Conservation (phyloP, 1,140 invertebrate genomes). For the Drosophila sucinea region DNA sequence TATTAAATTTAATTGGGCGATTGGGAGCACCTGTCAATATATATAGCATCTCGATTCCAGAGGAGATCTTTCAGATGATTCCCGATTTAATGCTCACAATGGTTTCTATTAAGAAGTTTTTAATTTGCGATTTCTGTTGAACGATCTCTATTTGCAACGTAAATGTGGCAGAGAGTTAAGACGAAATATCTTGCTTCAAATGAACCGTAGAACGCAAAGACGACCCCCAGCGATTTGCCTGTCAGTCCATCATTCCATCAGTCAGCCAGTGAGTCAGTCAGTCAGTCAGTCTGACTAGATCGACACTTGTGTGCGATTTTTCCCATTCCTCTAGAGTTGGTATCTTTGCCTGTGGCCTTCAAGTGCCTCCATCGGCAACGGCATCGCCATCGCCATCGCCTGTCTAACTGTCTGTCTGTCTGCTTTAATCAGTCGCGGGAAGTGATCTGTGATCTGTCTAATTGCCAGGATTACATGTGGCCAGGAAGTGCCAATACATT, state of each 20-base stretch:
- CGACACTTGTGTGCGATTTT: constrained; percentile 41
- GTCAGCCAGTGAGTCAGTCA: constrained; percentile 21
- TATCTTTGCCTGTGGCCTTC: constrained; percentile 37
- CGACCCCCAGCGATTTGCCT: constrained; percentile 64
- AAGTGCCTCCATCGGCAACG: constrained; percentile 4
- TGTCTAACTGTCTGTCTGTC: constrained; percentile 34
- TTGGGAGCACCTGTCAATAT: constrained; percentile 47
- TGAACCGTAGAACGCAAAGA: constrained; percentile 47
- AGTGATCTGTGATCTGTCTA: constrained; percentile 46
- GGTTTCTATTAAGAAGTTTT: too few relatives aligned
- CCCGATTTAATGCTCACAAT: too few relatives aligned
- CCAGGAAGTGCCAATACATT: constrained; percentile 53
- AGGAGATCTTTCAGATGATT: not conserved
- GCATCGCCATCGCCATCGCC: constrained; percentile 6
- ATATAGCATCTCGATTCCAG: constrained; percentile 29
- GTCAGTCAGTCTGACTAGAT: not conserved
- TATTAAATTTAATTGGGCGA: constrained; percentile 19
- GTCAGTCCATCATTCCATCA: too few relatives aligned
- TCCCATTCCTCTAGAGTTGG: not conserved
- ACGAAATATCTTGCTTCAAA: constrained; percentile 53
- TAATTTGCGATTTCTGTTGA: constrained; percentile 38
- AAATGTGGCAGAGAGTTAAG: constrained; percentile 60
- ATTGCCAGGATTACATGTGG: constrained; percentile 59
- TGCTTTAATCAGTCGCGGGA: constrained; percentile 39
- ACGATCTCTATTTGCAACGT: constrained; percentile 65